Evolutionary conservation across 1,140 invertebrate genomes (phyloP), one percentile per base, ranked within the genome.

Genomic region (Drosophila trapezifrons): DNA sequence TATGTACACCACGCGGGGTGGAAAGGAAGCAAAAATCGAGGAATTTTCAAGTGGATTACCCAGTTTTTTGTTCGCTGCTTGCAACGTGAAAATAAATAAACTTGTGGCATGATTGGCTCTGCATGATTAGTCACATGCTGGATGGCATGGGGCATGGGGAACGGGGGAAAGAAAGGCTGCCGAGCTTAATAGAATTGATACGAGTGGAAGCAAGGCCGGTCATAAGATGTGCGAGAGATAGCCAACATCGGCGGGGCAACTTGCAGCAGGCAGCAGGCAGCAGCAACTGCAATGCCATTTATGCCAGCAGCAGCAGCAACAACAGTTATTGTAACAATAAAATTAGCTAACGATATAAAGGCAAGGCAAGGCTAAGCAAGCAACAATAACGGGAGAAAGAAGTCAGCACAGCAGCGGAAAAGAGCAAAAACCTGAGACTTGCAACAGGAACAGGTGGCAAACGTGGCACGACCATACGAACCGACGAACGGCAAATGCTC

Each of bases 251-350:
- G 32, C 42, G 43, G 69, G 54, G 51, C 78, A 56, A 42, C 65
- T 43, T 52, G 27, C 65, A 42, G 22, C 54, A 43, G 45, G 52
- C 62, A 67, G 42, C 57, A 54, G 27, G 12, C 52, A 45, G 38
- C 57, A 55, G 43, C 63, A 70, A 67, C 32, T 54, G 77, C 79
- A 78, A 78, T 82, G 75, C 80, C 80, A 74, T 76, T 82, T 82
- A 78, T 78, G 76, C 76, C 75, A 78, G 65, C 56, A 78, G 74
- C 64, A 64, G 27, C 76, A 76, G 47, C 80, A 87, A 84, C 84
- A 89, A 89, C 83, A 89, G 83, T 87, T 87, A 87, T 87, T 89
- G 83, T 87, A 87, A 87, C 84, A 87, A 87, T 87, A 87, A 87
- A 87, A 87, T 87, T 87, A 87, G 83, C 83, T 87, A 87, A 87